These are phyloP conservation scores for Tetrax tetrax DNA, from an alignment of 2,113 vertebrate species.

Conservation along the genomic window DNA sequence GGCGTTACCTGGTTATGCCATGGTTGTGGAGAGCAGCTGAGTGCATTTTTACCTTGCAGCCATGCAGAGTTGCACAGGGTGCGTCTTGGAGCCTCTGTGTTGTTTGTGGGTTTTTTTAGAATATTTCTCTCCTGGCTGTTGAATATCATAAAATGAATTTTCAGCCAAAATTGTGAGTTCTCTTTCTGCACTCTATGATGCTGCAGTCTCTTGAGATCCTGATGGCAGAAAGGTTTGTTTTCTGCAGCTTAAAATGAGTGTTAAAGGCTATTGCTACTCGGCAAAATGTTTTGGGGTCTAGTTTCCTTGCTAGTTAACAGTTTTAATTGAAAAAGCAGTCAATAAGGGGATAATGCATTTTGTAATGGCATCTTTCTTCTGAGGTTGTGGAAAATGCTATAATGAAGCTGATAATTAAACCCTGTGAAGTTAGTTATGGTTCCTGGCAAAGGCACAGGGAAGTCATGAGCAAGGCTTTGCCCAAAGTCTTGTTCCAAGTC, in stretches of 20 bases:
- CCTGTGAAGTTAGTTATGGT: neutral
- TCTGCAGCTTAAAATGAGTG: neutral
- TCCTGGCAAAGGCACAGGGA: neutral
- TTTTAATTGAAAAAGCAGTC: conserved; percentile 54
- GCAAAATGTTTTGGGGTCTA: neutral
- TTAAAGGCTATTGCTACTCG: neutral
- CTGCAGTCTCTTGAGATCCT: neutral
- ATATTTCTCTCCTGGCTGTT: neutral
- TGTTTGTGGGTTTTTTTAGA: neutral
- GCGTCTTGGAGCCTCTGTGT: accelerated
- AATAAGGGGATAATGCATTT: neutral
- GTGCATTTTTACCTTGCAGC: neutral
- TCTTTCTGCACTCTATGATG: neutral
- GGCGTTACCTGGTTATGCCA: neutral
- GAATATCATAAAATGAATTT: neutral
- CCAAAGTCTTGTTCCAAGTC: neutral
- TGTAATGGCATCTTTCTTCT: neutral
- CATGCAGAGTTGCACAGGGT: neutral
- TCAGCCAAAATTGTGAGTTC: neutral
- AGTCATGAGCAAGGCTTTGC: neutral
- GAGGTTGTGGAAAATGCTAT: neutral
- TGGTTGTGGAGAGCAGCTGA: neutral
- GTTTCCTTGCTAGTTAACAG: neutral
- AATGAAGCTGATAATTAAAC: conserved; percentile 14
- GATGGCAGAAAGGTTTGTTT: neutral